Percentiles rank a stretch among this genome's conserved stretches.
phyloP scores from a whole-genome alignment of 2,797 vertebrate species.

The Bovichtus diacanthus region DNA sequence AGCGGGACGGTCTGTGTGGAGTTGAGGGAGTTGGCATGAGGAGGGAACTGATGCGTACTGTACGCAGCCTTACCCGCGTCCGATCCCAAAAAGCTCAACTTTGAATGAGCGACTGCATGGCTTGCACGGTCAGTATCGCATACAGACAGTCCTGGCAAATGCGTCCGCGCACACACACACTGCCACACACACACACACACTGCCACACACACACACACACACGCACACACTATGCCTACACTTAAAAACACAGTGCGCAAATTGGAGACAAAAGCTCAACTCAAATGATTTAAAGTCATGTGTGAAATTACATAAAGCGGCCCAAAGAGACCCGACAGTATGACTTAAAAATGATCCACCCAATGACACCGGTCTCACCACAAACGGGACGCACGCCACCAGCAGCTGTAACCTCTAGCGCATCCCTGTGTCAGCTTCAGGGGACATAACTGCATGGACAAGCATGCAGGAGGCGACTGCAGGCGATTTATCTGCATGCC shows the following conservation, averaged over 20 bases:
- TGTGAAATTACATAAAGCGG: background rate
- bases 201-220: background rate
- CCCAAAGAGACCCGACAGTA: background rate
- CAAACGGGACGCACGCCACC: constrained; percentile 42
- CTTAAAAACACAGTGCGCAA: constrained; percentile 44
- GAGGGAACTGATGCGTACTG: constrained; percentile 25
- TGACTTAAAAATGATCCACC: constrained; percentile 14
- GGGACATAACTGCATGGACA: background rate
- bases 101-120: constrained; percentile 30
- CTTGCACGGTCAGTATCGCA: constrained; percentile 26
- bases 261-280: constrained; percentile 41
- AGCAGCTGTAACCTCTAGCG: constrained; percentile 47
- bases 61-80: constrained; percentile 23
- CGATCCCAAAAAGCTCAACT: constrained; percentile 47
- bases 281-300: constrained; percentile 7
- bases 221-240: background rate
- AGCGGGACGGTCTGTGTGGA: constrained; percentile 74
- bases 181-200: too few species aligned
- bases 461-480: constrained; percentile 16
- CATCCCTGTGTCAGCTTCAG: constrained; percentile 49
- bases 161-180: background rate
- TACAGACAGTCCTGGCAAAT: constrained; percentile 30
- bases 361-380: constrained; percentile 39
- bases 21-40: constrained; percentile 59
- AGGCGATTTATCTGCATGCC: constrained; percentile 29